Evolutionary conservation across 2,797 vertebrate genomes (phyloP), one percentile per base, ranked within the genome.

Genomic region (Somateria mollissima): DNA sequence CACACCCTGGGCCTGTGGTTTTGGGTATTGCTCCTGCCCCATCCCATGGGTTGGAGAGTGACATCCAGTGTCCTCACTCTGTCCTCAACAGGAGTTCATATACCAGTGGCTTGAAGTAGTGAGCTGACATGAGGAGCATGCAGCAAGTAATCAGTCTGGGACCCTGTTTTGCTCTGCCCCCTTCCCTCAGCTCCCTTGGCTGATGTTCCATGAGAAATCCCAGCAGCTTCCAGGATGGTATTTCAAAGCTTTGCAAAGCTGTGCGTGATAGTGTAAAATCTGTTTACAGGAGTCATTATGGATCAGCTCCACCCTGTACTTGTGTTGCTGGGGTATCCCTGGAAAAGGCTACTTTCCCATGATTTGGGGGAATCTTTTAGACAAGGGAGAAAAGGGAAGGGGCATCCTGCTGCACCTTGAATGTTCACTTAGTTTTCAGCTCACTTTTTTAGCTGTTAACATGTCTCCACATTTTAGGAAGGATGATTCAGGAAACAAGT

Each of bases 381-480:
- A 43, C 2, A 2, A 58, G 16, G 20, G 28, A 74, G 53, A 49
- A 56, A 30, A 12, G 12, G 27, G 27, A 80, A 39, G 49, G 24
- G 80, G 8, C 24, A 62, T 83, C 80, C 61, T 80, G 22, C 19
- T 58, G 27, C 37, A 27, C 41, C 11, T 74, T 47, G 37, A 70
- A 70, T 69, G 19, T 67, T 72, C 20, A n/a, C 61, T 74, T 87
- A 58, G 20, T 32, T 80, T 93, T 87, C 43, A 39, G 20, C 61
- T 89, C 14, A 39, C 41, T 57, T 92, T 92, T 78, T 88, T 70
- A 75, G 58, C 22, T 70, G 70, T 43, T 88, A 32, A 84, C 90
- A 57, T 0, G 0, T 27, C 47, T 25, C 49, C 24, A 49, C 49
- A 5, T 49, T 25, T 49, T 13, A 69, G 71, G 20, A 79, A 80